A percentile compares a stretch with the other conserved stretches of the same genome.
These are phyloP conservation scores for Sciaenops ocellatus DNA, from an alignment of 2,797 vertebrate species.

Conservation along the genomic window DNA sequence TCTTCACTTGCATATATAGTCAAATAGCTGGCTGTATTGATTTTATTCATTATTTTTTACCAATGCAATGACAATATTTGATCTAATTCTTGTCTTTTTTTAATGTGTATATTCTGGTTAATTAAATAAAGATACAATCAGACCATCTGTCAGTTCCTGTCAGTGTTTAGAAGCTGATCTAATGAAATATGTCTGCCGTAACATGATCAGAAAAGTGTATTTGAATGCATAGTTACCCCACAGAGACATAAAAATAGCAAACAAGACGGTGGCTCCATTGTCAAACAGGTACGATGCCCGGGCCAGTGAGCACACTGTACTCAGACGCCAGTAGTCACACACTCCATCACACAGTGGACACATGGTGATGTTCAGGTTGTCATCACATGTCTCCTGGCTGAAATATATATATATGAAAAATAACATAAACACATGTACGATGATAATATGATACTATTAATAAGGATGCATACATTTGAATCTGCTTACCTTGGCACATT, in stretches of 20 bases:
- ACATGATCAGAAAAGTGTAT: conserved; percentile 12
- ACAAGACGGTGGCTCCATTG: conserved; percentile 96
- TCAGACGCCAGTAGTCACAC: conserved; percentile 97
- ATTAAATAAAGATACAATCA: too few relatives aligned
- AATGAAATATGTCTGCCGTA: not conserved
- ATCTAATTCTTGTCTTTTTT: too few relatives aligned
- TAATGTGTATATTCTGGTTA: too few relatives aligned
- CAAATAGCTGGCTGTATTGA: not conserved
- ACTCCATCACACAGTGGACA: conserved; percentile 96
- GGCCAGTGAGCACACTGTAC: conserved; percentile 91
- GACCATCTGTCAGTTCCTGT: too few relatives aligned
- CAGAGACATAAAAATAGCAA: conserved; percentile 98
- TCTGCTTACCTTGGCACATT: conserved; percentile 93
- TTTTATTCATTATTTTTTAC: not conserved
- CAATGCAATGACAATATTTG: too few relatives aligned
- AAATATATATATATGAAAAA: conserved; percentile 45
- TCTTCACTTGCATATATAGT: not conserved
- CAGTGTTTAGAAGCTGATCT: not conserved
- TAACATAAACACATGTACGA: not conserved
- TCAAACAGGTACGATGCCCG: conserved; percentile 96
- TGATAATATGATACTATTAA: not conserved
- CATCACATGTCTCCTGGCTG: conserved; percentile 96
- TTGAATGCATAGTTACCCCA: conserved; percentile 89
- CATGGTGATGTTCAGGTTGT: conserved; percentile 94
- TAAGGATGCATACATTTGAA: not conserved